Evolutionary conservation across 2,888 invertebrate genomes (phyloP).

Genomic region (Pyralis farinalis): DNA sequence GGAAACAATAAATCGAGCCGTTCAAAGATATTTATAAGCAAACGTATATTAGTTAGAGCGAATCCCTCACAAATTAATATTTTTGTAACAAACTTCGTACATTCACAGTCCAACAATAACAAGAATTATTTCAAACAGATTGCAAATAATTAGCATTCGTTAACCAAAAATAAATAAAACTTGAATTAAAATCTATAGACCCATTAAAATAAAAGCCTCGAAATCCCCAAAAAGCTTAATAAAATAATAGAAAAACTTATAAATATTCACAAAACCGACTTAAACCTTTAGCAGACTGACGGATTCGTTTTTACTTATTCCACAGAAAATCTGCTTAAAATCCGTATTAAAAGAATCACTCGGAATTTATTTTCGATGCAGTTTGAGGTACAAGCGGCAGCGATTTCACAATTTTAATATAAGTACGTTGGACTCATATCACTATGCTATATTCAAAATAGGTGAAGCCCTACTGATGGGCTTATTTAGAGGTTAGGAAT

Average conservation of each 20-base stretch:
- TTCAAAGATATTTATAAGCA: too few species aligned
- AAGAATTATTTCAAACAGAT: constrained; percentile 1
- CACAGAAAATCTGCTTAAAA: constrained; percentile 80
- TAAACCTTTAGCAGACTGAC: constrained; percentile 76
- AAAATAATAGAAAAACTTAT: constrained; percentile 79
- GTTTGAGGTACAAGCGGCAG: constrained; percentile 25
- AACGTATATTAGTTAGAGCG: too few species aligned
- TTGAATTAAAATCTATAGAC: constrained; percentile 54
- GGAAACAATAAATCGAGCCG: too few species aligned
- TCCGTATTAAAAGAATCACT: constrained; percentile 81
- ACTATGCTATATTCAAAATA: too few species aligned
- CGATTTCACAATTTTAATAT: constrained; percentile 12
- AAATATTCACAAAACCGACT: constrained; percentile 72
- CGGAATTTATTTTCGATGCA: constrained; percentile 69
- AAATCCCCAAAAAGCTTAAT: constrained; percentile 56
- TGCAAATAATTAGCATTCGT: constrained; percentile 6
- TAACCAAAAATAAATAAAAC: constrained; percentile 33
- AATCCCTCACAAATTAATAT: too few species aligned
- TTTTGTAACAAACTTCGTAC: background rate
- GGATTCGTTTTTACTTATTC: constrained; percentile 80
- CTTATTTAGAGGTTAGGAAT: too few species aligned
- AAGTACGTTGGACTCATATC: too few species aligned
- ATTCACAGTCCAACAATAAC: background rate
- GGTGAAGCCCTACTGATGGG: too few species aligned
- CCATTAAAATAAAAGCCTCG: constrained; percentile 51